phyloP scores from a whole-genome alignment of 2,797 vertebrate genomes.

The Mus minutoides region DNA sequence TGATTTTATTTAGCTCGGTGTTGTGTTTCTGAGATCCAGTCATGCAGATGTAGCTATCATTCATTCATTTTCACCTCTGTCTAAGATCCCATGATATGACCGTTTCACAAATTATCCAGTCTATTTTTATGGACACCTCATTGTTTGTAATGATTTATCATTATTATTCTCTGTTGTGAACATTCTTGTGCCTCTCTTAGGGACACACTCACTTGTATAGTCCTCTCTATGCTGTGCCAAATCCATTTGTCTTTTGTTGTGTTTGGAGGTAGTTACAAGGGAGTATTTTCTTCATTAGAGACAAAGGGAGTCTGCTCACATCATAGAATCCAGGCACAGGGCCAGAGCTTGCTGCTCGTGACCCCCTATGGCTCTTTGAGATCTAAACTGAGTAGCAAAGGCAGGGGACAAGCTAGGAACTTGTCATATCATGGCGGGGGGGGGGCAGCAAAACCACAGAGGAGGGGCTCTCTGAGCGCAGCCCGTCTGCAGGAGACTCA shows the following conservation, averaged over 20 bases:
- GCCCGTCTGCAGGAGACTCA: conserved; percentile 30
- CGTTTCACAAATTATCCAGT: not conserved
- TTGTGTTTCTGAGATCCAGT: conserved; percentile 54
- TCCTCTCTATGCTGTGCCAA: not conserved
- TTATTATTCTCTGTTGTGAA: not conserved
- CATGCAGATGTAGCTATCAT: not conserved
- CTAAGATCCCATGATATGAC: conserved; percentile 6
- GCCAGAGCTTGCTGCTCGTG: not conserved
- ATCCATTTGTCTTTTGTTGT: conserved; percentile 30
- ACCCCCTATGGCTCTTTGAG: not conserved
- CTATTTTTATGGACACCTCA: conserved; percentile 16
- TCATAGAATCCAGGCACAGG: not conserved
- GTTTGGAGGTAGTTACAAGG: not conserved
- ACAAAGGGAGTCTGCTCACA: not conserved
- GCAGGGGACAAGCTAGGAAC: not conserved
- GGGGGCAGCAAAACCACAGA: not conserved
- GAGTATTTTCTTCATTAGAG: conserved; percentile 19
- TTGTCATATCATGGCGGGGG: not conserved
- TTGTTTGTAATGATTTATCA: conserved; percentile 22
- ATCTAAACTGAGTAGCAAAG: not conserved
- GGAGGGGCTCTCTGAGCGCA: not conserved
- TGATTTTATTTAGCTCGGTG: conserved; percentile 3
- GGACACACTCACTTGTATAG: not conserved
- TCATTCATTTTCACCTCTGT: not conserved
- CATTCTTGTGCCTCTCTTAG: not conserved